Base-by-base conservation (phyloP, 1,140 invertebrate genomes). In the Formica exsecta region DNA sequence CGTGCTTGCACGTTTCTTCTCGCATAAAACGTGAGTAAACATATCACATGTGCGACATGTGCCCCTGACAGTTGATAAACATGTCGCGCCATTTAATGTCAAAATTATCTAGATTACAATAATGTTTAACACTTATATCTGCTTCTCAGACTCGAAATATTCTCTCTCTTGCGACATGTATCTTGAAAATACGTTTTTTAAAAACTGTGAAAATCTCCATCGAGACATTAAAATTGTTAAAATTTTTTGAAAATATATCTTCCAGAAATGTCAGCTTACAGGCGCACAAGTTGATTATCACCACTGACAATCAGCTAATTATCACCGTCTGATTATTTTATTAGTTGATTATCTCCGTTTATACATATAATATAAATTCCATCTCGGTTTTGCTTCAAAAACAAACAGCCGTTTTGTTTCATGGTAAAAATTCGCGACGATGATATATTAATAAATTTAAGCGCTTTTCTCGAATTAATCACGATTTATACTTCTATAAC, bases 51-150 rank as follows among this genome's bases (percentile, higher is more conserved):
- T 44, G 36, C 38, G 70, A 83, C 79, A 81, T 71, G 38, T 73
- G 79, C n/a, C 44, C 48, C 38, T 73, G 68, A 83, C 61, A 7
- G 38, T 25, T 83, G 79, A 83, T 83, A 83, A 71, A 83, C 38
- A 73, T 44, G 54, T 74, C 79, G n/a, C 19, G 36, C 22, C 66
- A 66, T 36, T 73, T 59, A 81, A 73, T 48, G 66, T 73, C 25
- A 73, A 8, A 83, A 83, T 83, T 74, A 83, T 83, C 54, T 73
- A 61, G 36, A 62, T 32, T 38, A 13, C 16, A 8, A 16, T 57
- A 25, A 74, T 16, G 44, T 38, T 38, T 48, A 68, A 25, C 22
- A 70, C n/a, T 66, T 25, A 19, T 19, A 66, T 6, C 16, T 77
- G 32, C 11, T 57, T 11, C 2, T 77, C 38, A 11, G 29, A 41